phyloP scores from a whole-genome alignment of 2,888 invertebrate species.

The Trachelus stipa region DNA sequence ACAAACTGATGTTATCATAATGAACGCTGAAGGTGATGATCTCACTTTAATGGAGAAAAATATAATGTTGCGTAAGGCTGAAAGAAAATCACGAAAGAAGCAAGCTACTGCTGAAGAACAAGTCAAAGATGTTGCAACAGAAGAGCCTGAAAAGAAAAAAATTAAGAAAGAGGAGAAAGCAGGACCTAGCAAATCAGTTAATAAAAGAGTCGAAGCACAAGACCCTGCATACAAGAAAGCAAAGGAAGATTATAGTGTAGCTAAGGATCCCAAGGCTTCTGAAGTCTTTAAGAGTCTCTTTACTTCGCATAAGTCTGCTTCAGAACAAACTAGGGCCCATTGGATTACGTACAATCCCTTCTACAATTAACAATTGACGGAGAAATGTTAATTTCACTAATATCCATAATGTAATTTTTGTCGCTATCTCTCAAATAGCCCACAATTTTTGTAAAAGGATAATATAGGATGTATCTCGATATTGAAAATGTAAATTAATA shows the following conservation, averaged over 20 bases:
- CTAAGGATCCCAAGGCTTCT: slow-evolving; percentile 89
- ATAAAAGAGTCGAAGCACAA: slow-evolving; percentile 53
- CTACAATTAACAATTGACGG: slow-evolving; percentile 74
- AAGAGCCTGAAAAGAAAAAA: slow-evolving; percentile 12
- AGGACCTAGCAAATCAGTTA: slow-evolving; percentile 52
- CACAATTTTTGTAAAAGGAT: not conserved
- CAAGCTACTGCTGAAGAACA: slow-evolving; percentile 79
- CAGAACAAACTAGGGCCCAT: slow-evolving; percentile 89
- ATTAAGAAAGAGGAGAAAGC: slow-evolving; percentile 63
- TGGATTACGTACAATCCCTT: slow-evolving; percentile 99
- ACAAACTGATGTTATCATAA: slow-evolving; percentile 83
- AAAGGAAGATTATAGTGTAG: slow-evolving; percentile 85
- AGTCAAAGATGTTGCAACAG: slow-evolving; percentile 62
- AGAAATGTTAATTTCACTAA: not conserved
- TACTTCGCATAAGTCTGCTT: slow-evolving; percentile 88
- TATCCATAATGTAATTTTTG: not conserved
- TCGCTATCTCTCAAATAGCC: not conserved
- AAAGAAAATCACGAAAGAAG: slow-evolving; percentile 77
- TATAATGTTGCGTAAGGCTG: slow-evolving; percentile 72
- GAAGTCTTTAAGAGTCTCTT: slow-evolving; percentile 96
- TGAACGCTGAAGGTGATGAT: slow-evolving; percentile 75
- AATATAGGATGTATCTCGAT: not conserved
- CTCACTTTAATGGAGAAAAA: slow-evolving; percentile 78
- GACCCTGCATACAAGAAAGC: slow-evolving; percentile 83
- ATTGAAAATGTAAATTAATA: not conserved